Conservation (phyloP, 2,888 invertebrate genomes). For the Lottia gigantea region DNA sequence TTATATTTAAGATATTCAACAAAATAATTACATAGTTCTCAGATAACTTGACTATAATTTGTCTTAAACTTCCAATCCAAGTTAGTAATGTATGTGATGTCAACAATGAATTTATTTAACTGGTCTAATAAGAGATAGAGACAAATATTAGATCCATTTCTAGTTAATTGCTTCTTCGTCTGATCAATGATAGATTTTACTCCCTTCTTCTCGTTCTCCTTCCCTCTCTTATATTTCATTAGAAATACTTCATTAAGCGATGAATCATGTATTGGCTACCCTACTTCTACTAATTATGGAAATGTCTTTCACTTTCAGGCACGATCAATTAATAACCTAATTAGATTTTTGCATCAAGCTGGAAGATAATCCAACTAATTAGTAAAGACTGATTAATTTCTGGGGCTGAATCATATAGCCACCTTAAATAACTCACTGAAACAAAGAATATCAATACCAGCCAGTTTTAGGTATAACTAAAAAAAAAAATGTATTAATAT, state of each 20-base stretch:
- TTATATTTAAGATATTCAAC: too few relatives aligned
- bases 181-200: conserved; percentile 11
- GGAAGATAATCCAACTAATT: conserved; percentile 8
- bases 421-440: too few relatives aligned
- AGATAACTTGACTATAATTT: too few relatives aligned
- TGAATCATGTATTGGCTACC: conserved; percentile 10
- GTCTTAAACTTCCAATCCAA: not conserved
- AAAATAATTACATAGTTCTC: too few relatives aligned
- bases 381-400: conserved; percentile 9
- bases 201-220: not conserved
- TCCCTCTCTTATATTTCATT: conserved; percentile 8
- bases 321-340: conserved; percentile 11
- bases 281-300: conserved; percentile 11
- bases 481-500: too few relatives aligned
- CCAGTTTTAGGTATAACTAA: too few relatives aligned
- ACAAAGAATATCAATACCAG: too few relatives aligned
- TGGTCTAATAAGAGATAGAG: conserved; percentile 6
- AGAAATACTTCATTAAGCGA: conserved; percentile 7
- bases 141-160: conserved; percentile 11
- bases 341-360: conserved; percentile 10
- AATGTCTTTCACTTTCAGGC: conserved; percentile 10
- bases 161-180: conserved; percentile 7
- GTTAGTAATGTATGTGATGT: conserved; percentile 6
- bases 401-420: too few relatives aligned
- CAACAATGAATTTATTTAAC: conserved; percentile 10